Evolutionary conservation across 1,140 invertebrate genomes (phyloP).

Genomic region (Planococcus citri): DNA sequence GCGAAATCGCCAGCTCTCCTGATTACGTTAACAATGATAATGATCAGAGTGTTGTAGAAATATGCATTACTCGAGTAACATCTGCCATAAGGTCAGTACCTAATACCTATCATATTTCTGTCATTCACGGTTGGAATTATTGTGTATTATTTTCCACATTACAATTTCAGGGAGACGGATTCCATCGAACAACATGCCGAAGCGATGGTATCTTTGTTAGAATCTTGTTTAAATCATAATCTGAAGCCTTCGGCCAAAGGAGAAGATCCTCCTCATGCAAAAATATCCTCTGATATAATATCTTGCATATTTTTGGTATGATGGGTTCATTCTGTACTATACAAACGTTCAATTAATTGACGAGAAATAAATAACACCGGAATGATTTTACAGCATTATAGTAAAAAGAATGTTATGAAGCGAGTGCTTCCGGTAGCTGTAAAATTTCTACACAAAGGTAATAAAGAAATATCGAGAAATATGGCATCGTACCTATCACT

Average conservation of each 20-base stretch:
- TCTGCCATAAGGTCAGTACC: conserved; percentile 56
- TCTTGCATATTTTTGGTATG: conserved; percentile 84
- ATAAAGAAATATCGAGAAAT: conserved; percentile 73
- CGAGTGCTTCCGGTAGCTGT: conserved; percentile 77
- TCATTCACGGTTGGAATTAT: neutral
- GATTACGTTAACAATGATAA: conserved; percentile 76
- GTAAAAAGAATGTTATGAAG: conserved; percentile 77
- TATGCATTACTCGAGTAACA: conserved; percentile 76
- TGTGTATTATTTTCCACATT: neutral
- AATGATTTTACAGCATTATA: conserved; percentile 53
- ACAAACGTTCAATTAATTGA: no score
- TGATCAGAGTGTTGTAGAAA: conserved; percentile 87
- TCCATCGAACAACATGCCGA: conserved; percentile 73
- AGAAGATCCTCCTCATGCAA: conserved; percentile 86
- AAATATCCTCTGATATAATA: conserved; percentile 86
- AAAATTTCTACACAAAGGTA: conserved; percentile 79
- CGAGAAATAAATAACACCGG: no score
- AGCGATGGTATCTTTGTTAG: conserved; percentile 65
- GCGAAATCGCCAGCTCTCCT: conserved; percentile 60
- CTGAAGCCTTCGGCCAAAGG: conserved; percentile 62
- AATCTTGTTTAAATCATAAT: conserved; percentile 78
- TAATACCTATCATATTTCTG: neutral
- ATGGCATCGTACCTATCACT: conserved; percentile 83
- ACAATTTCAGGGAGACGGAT: conserved; percentile 59
- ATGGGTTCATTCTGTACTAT: neutral